These are phyloP conservation scores for Pelusios castaneus DNA, from an alignment of 2,113 vertebrate genomes.

Conservation along the genomic window DNA sequence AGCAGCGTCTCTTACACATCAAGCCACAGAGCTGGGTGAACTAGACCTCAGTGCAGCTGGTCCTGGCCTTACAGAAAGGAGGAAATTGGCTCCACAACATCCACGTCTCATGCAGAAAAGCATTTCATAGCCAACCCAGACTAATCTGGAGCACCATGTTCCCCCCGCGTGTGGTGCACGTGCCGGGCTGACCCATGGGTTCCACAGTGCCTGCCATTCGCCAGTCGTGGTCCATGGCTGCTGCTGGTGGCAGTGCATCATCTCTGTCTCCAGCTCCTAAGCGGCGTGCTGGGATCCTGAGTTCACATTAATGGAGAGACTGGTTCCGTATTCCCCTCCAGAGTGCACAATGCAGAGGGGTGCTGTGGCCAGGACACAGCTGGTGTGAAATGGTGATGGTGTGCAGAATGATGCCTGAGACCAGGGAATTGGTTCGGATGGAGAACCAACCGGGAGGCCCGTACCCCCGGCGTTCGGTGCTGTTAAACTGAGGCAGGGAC, in stretches of 20 bases:
- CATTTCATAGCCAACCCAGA: background rate
- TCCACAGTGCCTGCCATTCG: too few species aligned
- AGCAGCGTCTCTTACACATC: background rate
- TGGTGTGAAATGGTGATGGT: background rate
- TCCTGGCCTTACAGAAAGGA: background rate
- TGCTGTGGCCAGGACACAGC: background rate
- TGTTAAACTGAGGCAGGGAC: background rate
- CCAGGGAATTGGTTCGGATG: background rate
- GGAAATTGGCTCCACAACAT: background rate
- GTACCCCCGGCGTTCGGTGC: too few species aligned
- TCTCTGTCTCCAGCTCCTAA: background rate
- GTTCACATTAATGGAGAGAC: background rate
- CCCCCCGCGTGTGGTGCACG: background rate
- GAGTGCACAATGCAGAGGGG: accelerated
- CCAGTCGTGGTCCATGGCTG: background rate
- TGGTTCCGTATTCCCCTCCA: background rate
- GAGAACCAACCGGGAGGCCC: too few species aligned
- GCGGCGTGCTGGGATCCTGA: too few species aligned
- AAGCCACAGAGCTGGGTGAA: background rate
- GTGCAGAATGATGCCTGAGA: background rate
- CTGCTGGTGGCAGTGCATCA: background rate
- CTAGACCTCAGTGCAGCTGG: background rate
- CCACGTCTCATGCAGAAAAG: background rate
- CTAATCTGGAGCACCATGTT: background rate
- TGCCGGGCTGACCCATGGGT: background rate